Evolutionary conservation across 2,797 vertebrate genomes (phyloP), one percentile per base, ranked within the genome.

Genomic region (Carcharodon carcharias): DNA sequence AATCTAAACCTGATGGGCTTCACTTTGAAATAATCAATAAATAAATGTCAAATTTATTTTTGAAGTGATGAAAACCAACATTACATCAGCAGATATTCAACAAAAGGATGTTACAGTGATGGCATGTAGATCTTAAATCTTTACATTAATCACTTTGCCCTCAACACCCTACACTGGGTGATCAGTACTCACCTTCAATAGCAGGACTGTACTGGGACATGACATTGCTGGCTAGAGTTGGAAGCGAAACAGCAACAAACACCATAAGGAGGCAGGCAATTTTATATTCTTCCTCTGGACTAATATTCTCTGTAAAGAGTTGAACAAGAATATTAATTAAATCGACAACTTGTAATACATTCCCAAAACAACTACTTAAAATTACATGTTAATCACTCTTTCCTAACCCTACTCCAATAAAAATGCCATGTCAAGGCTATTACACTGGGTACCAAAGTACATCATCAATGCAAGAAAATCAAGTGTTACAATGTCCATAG

Each of bases 161-260:
- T 96, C 96, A 95, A 95, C 4, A 96, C 50, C 16, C 26, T 61
- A 67, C n/a, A 11, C 0, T 40, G 21, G n/a, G 45, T 40, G 40
- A 65, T 65, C 61, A 93, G 82, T 89, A 54, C 35, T 87, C 98
- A 99, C 99, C 99, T 99, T 99, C 99, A 0, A 99, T 99, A 96
- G 99, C 99, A 0, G 99, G 99, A 97, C 99, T 99, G 96, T 99
- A 99, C 97, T 99, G 99, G 50, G 99, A 99, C 99, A 99, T 99
- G 97, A 99, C 98, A 18, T 99, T 99, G 97, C 99, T 99, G 56
- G 99, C 99, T 97, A 99, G 97, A 67, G 99, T 99, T 0, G 99
- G 99, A 98, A 99, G 97, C 96, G 99, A 99, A 96, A 99, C 99
- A 0, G 99, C 99, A 97, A 99, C 99, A 28, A 99, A 99, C 96